Evolutionary conservation across 2,797 vertebrate species (phyloP).

Genomic region (Sebastes glaucus): DNA sequence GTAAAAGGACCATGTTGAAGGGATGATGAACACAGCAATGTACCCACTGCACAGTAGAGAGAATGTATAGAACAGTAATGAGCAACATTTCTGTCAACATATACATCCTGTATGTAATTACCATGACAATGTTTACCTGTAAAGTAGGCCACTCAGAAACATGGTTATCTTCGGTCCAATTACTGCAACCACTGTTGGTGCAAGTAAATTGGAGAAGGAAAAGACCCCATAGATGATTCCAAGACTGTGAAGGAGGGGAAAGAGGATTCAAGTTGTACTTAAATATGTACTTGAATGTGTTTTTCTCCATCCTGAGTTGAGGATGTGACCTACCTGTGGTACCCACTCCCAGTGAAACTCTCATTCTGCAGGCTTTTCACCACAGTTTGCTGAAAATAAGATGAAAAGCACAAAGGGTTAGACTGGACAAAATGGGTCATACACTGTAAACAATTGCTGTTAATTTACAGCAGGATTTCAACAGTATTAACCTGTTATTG

Average conservation of each 20-base stretch:
- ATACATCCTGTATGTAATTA: background rate
- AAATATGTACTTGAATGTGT: background rate
- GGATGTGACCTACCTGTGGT: constrained; percentile 80
- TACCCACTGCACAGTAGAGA: constrained; percentile 76
- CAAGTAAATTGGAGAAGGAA: constrained; percentile 83
- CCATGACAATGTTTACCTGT: constrained; percentile 75
- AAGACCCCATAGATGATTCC: constrained; percentile 89
- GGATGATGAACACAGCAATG: constrained; percentile 82
- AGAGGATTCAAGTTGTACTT: background rate
- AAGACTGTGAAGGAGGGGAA: constrained; percentile 71
- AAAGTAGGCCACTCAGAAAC: constrained; percentile 85
- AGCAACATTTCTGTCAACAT: background rate
- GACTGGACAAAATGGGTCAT: background rate
- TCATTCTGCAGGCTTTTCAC: constrained; percentile 81
- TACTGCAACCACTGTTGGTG: constrained; percentile 79
- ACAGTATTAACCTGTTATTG: no score
- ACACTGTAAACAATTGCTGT: no score
- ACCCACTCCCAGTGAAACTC: constrained; percentile 83
- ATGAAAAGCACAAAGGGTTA: background rate
- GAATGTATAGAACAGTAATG: background rate
- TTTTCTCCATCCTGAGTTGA: background rate
- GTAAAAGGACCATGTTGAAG: constrained; percentile 85
- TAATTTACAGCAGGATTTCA: no score
- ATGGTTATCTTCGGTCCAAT: constrained; percentile 79
- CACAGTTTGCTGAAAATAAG: constrained; percentile 82